Percentiles rank a stretch among this genome's conserved stretches.
Conservation (phyloP, 2,113 vertebrate species). For the Trematocara marginatum region DNA sequence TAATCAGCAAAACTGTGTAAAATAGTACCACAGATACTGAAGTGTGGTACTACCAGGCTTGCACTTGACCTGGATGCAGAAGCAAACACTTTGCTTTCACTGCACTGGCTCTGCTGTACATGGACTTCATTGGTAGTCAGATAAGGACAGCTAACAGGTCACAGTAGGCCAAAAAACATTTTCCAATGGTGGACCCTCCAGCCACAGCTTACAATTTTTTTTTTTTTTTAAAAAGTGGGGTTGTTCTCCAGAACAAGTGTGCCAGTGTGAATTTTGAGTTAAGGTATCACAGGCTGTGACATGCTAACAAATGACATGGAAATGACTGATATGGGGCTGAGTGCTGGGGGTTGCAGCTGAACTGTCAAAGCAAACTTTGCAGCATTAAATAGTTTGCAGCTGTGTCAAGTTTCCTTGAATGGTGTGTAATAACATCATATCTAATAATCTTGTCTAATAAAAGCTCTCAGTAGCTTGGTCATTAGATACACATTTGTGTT, state of each 20-base stretch:
- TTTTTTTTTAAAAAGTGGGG: accelerated
- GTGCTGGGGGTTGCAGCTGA: neutral
- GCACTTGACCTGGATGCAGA: neutral
- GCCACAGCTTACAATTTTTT: neutral
- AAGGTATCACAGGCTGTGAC: neutral
- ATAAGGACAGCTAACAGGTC: neutral
- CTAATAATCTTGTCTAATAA: neutral
- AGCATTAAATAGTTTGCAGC: accelerated
- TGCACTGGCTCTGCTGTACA: neutral
- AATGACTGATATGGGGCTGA: neutral
- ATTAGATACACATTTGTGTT: neutral
- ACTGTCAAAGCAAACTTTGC: neutral
- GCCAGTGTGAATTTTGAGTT: neutral
- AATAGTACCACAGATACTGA: neutral
- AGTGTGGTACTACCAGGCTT: neutral
- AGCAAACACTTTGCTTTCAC: neutral
- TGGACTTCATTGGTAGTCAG: neutral
- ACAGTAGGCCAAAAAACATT: neutral
- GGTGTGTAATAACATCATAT: neutral
- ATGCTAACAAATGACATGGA: neutral
- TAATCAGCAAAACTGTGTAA: neutral
- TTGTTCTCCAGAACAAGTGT: neutral
- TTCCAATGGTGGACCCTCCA: neutral
- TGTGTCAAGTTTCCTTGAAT: neutral
- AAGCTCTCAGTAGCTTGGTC: neutral